Evolutionary conservation across 2,113 vertebrate genomes (phyloP).

Genomic region (Bufo gargarizans): DNA sequence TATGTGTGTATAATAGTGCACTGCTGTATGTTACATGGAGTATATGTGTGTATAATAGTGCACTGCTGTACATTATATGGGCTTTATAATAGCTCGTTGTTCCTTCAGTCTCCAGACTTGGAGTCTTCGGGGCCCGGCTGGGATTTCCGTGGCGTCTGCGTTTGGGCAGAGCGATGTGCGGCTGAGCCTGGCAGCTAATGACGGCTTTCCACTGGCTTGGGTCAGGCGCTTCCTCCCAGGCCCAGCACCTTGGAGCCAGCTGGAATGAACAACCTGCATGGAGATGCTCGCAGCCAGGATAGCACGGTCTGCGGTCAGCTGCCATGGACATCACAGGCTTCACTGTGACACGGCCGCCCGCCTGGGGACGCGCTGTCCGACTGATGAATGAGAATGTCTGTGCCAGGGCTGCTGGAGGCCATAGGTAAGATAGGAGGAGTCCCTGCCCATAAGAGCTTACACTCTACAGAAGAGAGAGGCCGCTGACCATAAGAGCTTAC

Average conservation of each 20-base stretch:
- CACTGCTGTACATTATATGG: neutral
- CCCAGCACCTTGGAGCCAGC: slow-evolving; percentile 25
- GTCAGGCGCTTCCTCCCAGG: slow-evolving; percentile 14
- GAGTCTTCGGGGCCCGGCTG: neutral
- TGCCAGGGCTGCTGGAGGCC: no score
- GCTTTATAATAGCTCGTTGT: neutral
- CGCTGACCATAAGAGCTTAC: no score
- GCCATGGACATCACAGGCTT: no score
- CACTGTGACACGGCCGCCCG: no score
- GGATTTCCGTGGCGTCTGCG: slow-evolving; percentile 22
- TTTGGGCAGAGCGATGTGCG: slow-evolving; percentile 19
- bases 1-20: neutral
- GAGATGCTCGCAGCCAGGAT: neutral
- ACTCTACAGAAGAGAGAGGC: no score
- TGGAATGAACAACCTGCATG: neutral
- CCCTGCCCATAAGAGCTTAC: no score
- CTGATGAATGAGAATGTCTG: no score
- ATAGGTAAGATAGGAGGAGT: no score
- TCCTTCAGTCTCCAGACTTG: slow-evolving; percentile 7
- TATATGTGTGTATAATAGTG: neutral
- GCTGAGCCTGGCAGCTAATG: slow-evolving; percentile 36
- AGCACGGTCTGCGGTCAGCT: neutral
- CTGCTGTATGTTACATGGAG: neutral
- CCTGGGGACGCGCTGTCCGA: no score
- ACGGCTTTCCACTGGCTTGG: slow-evolving; percentile 40